A percentile compares a stretch with the other conserved stretches of the same genome.
These are phyloP conservation scores for Ctenoplectra terminalis DNA, from an alignment of 1,140 invertebrate genomes.

Conservation along the genomic window DNA sequence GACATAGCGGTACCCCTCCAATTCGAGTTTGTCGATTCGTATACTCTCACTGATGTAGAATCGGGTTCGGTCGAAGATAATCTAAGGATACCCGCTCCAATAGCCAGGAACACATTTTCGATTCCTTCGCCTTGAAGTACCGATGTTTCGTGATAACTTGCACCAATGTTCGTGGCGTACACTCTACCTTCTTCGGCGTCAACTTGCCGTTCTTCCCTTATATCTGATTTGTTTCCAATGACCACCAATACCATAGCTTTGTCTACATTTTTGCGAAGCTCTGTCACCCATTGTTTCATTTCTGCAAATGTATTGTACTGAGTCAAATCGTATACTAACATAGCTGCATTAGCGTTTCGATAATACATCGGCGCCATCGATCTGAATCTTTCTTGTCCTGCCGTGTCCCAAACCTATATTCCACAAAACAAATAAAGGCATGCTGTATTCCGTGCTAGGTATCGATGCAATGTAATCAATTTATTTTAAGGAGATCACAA, in stretches of 20 bases:
- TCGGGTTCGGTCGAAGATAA: constrained; percentile 72
- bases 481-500: too few relatives aligned
- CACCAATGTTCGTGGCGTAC: constrained; percentile 92
- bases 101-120: constrained; percentile 87
- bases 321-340: constrained; percentile 94
- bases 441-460: neutral
- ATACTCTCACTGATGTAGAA: constrained; percentile 79
- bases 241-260: constrained; percentile 89
- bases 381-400: constrained; percentile 90
- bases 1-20: constrained; percentile 63
- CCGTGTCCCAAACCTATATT: constrained; percentile 93
- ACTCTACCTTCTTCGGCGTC: constrained; percentile 87
- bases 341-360: constrained; percentile 93
- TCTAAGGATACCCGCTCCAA: constrained; percentile 85
- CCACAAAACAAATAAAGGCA: constrained; percentile 9
- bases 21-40: constrained; percentile 81
- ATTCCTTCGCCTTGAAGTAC: constrained; percentile 90
- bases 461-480: too few relatives aligned
- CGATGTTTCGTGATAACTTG: constrained; percentile 92
- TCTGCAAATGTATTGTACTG: constrained; percentile 87
- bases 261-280: constrained; percentile 90
- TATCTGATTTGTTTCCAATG: constrained; percentile 94
- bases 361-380: constrained; percentile 97
- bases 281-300: constrained; percentile 92
- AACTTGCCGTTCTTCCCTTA: constrained; percentile 86